Evolutionary conservation across 2,797 vertebrate genomes (phyloP).

Genomic region (Emys orbicularis): DNA sequence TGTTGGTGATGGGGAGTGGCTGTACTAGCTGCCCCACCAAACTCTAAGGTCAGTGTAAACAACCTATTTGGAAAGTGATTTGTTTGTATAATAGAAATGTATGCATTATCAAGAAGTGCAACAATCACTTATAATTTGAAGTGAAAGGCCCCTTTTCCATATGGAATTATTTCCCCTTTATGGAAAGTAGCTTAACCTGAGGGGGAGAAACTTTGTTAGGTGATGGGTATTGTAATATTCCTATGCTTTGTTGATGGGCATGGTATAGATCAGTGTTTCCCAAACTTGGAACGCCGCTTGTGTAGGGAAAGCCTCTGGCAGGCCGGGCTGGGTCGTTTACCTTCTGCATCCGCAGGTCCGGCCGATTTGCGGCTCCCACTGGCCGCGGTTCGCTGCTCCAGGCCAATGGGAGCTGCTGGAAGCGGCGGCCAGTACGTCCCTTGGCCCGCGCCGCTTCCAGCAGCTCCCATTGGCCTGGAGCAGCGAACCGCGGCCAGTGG

Average conservation of each 20-base stretch:
- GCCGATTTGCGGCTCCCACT: too few relatives aligned
- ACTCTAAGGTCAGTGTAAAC: neutral
- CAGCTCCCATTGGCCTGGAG: too few relatives aligned
- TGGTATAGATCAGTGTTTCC: neutral
- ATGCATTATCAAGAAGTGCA: neutral
- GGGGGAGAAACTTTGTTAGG: neutral
- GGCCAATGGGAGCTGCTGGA: too few relatives aligned
- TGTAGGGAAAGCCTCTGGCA: too few relatives aligned
- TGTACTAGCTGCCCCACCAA: neutral
- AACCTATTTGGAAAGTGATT: neutral
- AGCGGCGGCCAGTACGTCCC: too few relatives aligned
- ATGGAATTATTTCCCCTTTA: neutral
- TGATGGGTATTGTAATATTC: neutral
- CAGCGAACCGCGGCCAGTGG: too few relatives aligned
- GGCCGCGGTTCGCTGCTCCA: too few relatives aligned
- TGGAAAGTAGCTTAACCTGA: neutral
- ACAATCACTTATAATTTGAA: neutral
- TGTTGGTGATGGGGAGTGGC: neutral
- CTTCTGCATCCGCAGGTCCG: too few relatives aligned
- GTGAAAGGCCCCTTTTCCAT: neutral
- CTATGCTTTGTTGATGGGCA: neutral
- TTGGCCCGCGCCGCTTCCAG: too few relatives aligned
- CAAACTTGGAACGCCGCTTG: too few relatives aligned
- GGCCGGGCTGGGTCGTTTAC: too few relatives aligned
- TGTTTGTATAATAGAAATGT: neutral